phyloP scores from a whole-genome alignment of 2,113 vertebrate species.

The Chauna torquata region DNA sequence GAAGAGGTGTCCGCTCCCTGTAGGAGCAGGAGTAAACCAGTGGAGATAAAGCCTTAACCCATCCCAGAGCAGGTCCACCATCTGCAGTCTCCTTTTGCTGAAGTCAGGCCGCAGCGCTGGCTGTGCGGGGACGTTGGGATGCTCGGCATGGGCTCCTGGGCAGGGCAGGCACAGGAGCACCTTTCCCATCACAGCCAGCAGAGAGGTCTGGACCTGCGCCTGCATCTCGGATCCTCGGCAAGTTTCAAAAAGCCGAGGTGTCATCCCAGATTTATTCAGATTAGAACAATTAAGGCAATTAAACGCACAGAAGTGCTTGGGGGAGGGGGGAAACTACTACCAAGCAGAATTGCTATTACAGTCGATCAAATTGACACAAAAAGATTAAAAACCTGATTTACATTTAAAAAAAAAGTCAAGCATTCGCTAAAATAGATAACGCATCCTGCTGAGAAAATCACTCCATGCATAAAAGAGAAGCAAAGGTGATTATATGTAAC shows the following conservation, averaged over 20 bases:
- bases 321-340: constrained; percentile 25
- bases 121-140: neutral
- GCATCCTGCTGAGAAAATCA: constrained; percentile 75
- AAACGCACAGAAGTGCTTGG: constrained; percentile 71
- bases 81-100: neutral
- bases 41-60: neutral
- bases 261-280: constrained; percentile 75
- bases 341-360: constrained; percentile 72
- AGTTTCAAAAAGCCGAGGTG: constrained; percentile 68
- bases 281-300: constrained; percentile 78
- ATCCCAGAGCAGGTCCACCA: neutral
- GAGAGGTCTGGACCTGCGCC: neutral
- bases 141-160: neutral
- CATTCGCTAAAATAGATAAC: constrained; percentile 77
- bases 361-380: constrained; percentile 79
- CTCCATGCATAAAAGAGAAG: constrained; percentile 72
- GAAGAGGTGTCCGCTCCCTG: neutral
- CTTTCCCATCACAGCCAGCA: neutral
- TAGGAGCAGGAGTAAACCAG: neutral
- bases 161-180: neutral
- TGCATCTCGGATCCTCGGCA: neutral
- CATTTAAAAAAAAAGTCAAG: constrained; percentile 51
- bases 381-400: constrained; percentile 79
- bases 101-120: neutral
- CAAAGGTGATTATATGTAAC: constrained; percentile 78